Conservation (phyloP, 2,113 vertebrate species). For the Ochotona curzoniae region DNA sequence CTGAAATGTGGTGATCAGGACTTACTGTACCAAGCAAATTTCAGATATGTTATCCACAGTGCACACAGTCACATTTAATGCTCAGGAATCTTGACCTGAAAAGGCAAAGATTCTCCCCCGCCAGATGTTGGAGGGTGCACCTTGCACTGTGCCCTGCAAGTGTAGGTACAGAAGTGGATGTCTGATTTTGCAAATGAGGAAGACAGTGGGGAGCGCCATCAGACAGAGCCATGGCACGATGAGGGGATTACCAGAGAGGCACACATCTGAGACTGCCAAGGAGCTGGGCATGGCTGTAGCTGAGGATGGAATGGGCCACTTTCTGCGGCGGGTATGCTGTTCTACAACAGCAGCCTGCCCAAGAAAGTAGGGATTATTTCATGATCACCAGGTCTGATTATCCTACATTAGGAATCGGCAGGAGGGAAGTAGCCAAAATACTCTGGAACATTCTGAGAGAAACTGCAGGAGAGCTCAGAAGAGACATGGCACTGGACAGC, state of each 20-base stretch:
- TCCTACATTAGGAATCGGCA: not conserved
- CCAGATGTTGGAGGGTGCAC: rapidly evolving
- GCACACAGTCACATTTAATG: not conserved
- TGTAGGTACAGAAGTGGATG: not conserved
- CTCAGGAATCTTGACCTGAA: not conserved
- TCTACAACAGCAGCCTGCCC: not conserved
- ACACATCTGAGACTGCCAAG: no score
- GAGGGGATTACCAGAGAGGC: rapidly evolving
- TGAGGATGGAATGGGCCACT: not conserved
- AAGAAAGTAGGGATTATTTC: not conserved
- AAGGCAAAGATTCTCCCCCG: not conserved
- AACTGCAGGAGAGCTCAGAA: not conserved
- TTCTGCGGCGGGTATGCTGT: rapidly evolving
- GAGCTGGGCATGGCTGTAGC: no score
- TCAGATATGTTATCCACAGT: not conserved
- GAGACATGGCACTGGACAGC: not conserved
- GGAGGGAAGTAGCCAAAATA: not conserved
- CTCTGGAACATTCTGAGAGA: not conserved
- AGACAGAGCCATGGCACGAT: not conserved
- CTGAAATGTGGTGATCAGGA: not conserved
- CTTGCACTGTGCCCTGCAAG: rapidly evolving
- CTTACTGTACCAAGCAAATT: no score
- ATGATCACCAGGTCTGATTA: not conserved
- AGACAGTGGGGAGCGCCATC: not conserved
- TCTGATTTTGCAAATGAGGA: not conserved